A percentile compares a stretch with the other conserved stretches of the same genome.
phyloP scores from a whole-genome alignment of 2,113 vertebrate species.

The Diadophis punctatus region DNA sequence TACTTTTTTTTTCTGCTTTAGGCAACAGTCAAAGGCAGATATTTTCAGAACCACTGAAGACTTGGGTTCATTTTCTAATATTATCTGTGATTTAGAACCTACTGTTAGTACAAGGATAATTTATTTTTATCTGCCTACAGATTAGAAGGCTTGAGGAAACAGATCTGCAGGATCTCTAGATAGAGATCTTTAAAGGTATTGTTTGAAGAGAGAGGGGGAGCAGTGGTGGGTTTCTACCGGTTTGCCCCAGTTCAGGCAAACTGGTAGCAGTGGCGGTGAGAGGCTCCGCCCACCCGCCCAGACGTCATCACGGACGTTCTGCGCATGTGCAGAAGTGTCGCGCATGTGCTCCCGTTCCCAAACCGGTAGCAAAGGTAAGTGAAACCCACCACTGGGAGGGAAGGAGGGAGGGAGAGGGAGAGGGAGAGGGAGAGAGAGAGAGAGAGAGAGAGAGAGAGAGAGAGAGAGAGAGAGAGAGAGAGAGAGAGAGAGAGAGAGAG shows the following conservation, averaged over 20 bases:
- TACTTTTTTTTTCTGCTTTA: conserved; percentile 1
- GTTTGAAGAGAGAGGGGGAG: conserved; percentile 38
- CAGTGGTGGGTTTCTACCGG: too few relatives aligned
- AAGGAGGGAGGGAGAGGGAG: neutral
- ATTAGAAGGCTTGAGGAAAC: conserved; percentile 34
- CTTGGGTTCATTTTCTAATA: conserved; percentile 43
- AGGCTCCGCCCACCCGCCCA: too few relatives aligned
- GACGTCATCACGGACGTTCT: too few relatives aligned
- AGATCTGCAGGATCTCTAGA: conserved; percentile 54
- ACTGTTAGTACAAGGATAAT: conserved; percentile 42
- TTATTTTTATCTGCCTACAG: conserved; percentile 22
- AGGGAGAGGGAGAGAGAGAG: neutral
- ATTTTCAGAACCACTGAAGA: conserved; percentile 46
- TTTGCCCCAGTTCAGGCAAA: too few relatives aligned
- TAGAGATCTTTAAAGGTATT: conserved; percentile 53
- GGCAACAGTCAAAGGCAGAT: conserved; percentile 48
- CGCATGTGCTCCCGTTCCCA: too few relatives aligned
- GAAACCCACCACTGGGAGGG: too few relatives aligned
- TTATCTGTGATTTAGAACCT: conserved; percentile 59
- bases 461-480: fast-evolving
- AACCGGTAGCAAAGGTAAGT: too few relatives aligned
- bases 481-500: too few relatives aligned
- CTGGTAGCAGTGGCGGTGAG: too few relatives aligned
- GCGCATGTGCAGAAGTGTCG: too few relatives aligned
- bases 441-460: neutral